Evolutionary conservation across 2,888 invertebrate species (phyloP).

Genomic region (Dryomyza anilis): DNA sequence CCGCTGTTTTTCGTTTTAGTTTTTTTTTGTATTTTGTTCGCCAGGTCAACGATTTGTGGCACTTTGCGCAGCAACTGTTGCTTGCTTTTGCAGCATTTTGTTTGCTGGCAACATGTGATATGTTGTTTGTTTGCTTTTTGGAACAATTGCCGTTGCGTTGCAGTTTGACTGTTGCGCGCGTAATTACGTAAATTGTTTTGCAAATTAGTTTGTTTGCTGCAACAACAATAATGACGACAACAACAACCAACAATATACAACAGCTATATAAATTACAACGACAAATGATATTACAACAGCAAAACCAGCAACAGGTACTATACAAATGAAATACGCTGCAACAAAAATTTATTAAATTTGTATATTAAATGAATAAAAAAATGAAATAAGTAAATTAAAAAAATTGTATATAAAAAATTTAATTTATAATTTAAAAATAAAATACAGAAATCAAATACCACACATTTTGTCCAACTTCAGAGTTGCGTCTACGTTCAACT

Average conservation of each 20-base stretch:
- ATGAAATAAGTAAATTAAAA: too few species aligned
- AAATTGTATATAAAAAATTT: too few species aligned
- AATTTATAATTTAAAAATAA: too few species aligned
- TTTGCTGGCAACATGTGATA: not conserved
- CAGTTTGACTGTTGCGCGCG: conserved; percentile 42
- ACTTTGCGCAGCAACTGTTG: not conserved
- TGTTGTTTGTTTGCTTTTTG: not conserved
- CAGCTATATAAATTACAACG: not conserved
- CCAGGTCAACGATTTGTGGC: conserved; percentile 29
- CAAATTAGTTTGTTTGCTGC: conserved; percentile 57
- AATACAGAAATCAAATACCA: too few species aligned
- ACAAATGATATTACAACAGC: not conserved
- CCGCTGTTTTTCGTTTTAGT: conserved; percentile 13
- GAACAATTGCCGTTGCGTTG: not conserved
- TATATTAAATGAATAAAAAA: too few species aligned
- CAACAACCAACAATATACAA: not conserved
- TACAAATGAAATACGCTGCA: not conserved
- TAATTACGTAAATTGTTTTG: conserved; percentile 61
- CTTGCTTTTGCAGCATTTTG: not conserved
- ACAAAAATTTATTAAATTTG: not conserved
- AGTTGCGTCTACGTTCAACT: too few species aligned
- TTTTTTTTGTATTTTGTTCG: too few species aligned
- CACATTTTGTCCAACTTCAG: too few species aligned
- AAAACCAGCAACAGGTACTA: not conserved
- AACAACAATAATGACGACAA: not conserved